Conservation (phyloP, 2,797 vertebrate species). For the Heliangelus exortis region DNA sequence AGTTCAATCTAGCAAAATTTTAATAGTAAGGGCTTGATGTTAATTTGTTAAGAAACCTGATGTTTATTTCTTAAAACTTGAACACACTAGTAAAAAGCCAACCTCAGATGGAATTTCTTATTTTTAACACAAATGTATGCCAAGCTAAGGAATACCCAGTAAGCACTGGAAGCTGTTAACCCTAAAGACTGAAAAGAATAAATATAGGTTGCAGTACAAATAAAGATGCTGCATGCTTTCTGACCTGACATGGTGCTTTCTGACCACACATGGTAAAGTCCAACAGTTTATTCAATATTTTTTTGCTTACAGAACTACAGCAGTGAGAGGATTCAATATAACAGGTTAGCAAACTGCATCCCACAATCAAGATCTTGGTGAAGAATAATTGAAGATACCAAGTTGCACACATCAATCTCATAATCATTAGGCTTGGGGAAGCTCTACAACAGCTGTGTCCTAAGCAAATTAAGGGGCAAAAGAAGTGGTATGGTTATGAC, state of each 20-base stretch:
- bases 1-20: neutral
- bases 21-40: neutral
- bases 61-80: neutral
- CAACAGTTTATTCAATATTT: neutral
- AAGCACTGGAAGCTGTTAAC: neutral
- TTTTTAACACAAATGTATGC: neutral
- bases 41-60: neutral
- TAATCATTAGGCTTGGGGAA: neutral
- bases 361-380: neutral
- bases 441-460: neutral
- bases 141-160: neutral
- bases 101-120: neutral
- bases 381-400: neutral
- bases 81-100: neutral
- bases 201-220: neutral
- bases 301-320: neutral
- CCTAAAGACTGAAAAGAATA: neutral
- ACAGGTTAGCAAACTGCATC: neutral
- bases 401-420: neutral
- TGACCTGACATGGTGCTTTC: neutral
- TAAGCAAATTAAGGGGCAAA: neutral
- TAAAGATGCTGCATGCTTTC: neutral
- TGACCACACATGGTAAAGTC: neutral
- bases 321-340: neutral
- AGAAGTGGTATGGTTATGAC: neutral